Base-by-base conservation (phyloP, 2,797 vertebrate genomes). In the Diceros bicornis region DNA sequence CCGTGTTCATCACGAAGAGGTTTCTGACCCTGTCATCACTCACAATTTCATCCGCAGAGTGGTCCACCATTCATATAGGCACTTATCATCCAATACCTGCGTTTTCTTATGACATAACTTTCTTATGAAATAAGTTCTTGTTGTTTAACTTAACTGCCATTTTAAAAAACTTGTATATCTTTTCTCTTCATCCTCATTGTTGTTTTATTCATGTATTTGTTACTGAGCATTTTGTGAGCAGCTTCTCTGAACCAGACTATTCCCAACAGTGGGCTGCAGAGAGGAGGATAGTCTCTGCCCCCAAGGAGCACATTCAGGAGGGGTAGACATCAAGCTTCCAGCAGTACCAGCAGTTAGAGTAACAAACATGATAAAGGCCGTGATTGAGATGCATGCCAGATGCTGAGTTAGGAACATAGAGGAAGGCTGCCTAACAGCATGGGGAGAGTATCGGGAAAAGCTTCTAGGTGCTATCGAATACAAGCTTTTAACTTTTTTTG, bases 351-450 rank as follows among this genome's bases (percentile, higher is more conserved):
- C 29, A 59, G 32, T 37, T 50, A 62, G 21, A 72, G n/a, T 17
- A 10, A n/a, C 27, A 23, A 4, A 66, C 11, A 18, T 2, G n/a
- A 47, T 18, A 64, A 57, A 57, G 52, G 13, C 59, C 13, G 7
- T 0, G 6, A 4, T 50, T 41, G 41, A 29, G n/a, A 23, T 16
- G 6, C 0, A 25, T 0, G 8, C 6, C 25, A 44, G 62, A 32
- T 68, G 81, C 25, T 61, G 61, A 89, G 25, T 20, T 72, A 47
- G 34, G 34, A 59, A 18, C 20, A 0, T 27, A 32, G 21, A 61
- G 41, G n/a, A 55, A 34, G 52, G 55, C 68, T 69, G 13, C 57
- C 21, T 6, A 7, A 44, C 47, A 81, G n/a, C 44, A 72, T 27
- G 29, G 12, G 29, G 25, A 77, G 14, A n/a, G 41, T n/a, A 25